Conservation (phyloP, 2,888 invertebrate species). For the Byasa hedistus region DNA sequence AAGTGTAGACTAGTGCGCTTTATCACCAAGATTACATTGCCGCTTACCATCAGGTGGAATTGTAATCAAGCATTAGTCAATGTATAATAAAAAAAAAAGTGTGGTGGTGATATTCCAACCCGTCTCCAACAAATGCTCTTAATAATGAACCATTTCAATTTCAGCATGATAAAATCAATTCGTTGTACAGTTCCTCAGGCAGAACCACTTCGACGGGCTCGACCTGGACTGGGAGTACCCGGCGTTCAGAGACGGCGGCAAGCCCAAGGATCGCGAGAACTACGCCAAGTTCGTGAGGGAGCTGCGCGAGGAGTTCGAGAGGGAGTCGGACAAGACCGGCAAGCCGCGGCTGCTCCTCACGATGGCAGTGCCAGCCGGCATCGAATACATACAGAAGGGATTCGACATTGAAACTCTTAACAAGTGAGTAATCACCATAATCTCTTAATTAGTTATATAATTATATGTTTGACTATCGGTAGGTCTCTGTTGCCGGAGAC, state of each 20-base stretch:
- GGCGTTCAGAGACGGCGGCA: slow-evolving; percentile 89
- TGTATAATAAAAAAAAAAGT: too few relatives aligned
- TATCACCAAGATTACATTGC: too few relatives aligned
- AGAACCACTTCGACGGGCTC: slow-evolving; percentile 95
- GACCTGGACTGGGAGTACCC: slow-evolving; percentile 97
- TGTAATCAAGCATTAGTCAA: too few relatives aligned
- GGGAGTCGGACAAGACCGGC: slow-evolving; percentile 91
- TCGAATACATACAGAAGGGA: slow-evolving; percentile 95
- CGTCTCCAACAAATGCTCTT: too few relatives aligned
- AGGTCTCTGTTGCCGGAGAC: too few relatives aligned
- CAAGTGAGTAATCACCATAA: slow-evolving; percentile 84
- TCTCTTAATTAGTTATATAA: too few relatives aligned
- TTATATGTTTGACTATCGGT: too few relatives aligned
- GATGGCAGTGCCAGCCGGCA: slow-evolving; percentile 96
- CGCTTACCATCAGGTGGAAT: too few relatives aligned
- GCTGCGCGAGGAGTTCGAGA: slow-evolving; percentile 92
- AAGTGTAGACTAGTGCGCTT: too few relatives aligned
- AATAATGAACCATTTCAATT: too few relatives aligned
- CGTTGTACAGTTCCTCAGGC: slow-evolving; percentile 83
- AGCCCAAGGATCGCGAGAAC: slow-evolving; percentile 90
- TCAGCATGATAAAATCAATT: too few relatives aligned
- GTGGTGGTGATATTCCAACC: too few relatives aligned
- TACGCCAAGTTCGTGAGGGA: slow-evolving; percentile 94
- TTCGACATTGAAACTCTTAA: slow-evolving; percentile 93
- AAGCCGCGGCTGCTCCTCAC: slow-evolving; percentile 88